phyloP scores from a whole-genome alignment of 2,888 invertebrate species.

The Philereme transversata region DNA sequence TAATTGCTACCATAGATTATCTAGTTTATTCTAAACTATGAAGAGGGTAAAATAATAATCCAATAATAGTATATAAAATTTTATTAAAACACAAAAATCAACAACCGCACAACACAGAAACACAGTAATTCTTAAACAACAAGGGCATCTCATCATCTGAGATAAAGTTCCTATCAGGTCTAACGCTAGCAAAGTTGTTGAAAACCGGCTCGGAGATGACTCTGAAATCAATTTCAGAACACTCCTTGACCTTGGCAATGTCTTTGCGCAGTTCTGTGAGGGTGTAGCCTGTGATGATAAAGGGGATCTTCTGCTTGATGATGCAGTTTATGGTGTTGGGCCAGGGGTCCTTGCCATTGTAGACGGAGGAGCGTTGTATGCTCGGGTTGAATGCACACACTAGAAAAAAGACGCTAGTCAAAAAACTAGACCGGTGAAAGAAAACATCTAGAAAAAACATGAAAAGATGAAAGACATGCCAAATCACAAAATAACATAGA shows the following conservation, averaged over 20 bases:
- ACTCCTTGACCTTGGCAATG: constrained; percentile 80
- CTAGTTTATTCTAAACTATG: too few relatives aligned
- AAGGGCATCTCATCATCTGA: constrained; percentile 88
- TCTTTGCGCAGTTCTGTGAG: constrained; percentile 86
- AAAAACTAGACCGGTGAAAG: background rate
- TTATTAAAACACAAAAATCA: constrained; percentile 41
- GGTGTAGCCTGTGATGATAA: constrained; percentile 87
- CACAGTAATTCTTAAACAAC: constrained; percentile 89
- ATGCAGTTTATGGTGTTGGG: constrained; percentile 85
- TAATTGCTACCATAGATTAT: background rate
- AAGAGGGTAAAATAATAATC: background rate
- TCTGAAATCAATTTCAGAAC: constrained; percentile 71
- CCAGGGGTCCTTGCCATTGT: constrained; percentile 87
- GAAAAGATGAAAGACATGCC: background rate
- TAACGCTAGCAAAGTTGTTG: constrained; percentile 87
- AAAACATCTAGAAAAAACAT: constrained; percentile 1
- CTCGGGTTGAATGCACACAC: constrained; percentile 90
- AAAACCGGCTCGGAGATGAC: constrained; percentile 80
- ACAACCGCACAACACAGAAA: constrained; percentile 77
- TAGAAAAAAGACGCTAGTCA: constrained; percentile 48
- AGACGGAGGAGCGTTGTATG: constrained; percentile 87
- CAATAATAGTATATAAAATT: constrained; percentile 4
- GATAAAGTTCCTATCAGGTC: constrained; percentile 90
- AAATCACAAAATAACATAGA: too few relatives aligned
- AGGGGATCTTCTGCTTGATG: constrained; percentile 81